Conservation (phyloP, 2,113 vertebrate species). For the Neolamprologus cancellatus region DNA sequence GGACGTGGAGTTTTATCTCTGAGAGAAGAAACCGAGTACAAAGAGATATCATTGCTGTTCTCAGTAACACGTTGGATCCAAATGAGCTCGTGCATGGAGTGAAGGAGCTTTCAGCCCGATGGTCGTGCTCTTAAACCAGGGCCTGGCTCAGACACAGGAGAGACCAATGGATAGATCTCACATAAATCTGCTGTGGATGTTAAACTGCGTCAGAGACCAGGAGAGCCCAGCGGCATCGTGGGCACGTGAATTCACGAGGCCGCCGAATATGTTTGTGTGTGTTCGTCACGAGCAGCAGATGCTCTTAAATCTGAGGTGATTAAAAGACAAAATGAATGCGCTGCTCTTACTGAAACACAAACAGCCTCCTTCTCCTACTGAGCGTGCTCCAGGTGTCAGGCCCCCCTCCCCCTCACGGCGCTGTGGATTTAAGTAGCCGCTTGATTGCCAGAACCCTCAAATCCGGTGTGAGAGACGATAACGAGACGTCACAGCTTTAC, state of each 20-base stretch:
- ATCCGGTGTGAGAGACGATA: constrained; percentile 67
- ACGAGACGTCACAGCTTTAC: constrained; percentile 74
- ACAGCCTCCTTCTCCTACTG: neutral
- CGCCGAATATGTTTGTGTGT: no score
- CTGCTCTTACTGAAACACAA: neutral
- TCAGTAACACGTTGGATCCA: neutral
- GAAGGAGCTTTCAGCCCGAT: neutral
- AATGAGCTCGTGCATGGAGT: neutral
- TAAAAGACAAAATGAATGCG: neutral
- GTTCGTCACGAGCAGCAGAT: neutral
- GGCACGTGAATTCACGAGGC: neutral
- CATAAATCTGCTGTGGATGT: neutral
- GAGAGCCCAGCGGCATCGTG: neutral
- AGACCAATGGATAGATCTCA: neutral
- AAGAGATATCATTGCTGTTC: neutral
- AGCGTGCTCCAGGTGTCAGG: neutral
- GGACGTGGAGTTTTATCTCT: neutral
- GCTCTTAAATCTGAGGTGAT: neutral
- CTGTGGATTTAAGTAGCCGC: constrained; percentile 42
- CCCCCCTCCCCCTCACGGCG: neutral
- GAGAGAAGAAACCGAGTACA: neutral
- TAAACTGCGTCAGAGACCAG: neutral
- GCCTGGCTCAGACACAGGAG: neutral
- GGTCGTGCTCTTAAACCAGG: neutral
- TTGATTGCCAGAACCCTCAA: constrained; percentile 71